Base-by-base conservation (phyloP, 2,113 vertebrate species). In the Hyaena hyaena region DNA sequence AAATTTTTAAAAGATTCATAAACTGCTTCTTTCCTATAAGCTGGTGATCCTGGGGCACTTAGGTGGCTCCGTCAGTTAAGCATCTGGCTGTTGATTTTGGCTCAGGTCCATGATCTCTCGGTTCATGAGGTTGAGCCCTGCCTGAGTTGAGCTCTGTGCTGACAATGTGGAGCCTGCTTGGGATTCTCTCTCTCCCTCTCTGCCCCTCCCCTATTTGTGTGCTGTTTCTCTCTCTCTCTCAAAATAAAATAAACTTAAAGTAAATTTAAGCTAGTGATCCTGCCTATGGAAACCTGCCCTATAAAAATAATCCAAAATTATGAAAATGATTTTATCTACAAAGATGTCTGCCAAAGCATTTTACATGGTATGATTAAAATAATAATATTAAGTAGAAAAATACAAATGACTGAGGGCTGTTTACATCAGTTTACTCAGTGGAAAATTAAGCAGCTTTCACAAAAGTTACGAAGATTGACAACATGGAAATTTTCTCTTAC, bases 271-370 rank as follows among this genome's bases (percentile, higher is more conserved):
- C 66, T 35, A 93, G 28, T 86, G 81, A 76, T 63, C 53, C 55
- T 79, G 63, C n/a, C 61, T 68, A n/a, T 16, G 33, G 33, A 92
- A 55, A 93, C 63, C 28, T 82, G 50, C 31, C 65, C 68, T 71
- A 86, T 39, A 84, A 89, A 90, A 82, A 82, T 71, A 87, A 86
- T 23, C 15, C 31, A 77, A 88, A 92, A 94, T 80, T 19, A 92
- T n/a, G 45, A 88, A 84, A 39, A 80, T 9, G 12, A 53, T 9
- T 63, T 86, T 39, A 73, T 68, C 68, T 65, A 84, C 8, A 63
- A 61, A 93, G 81, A 26, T 43, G 33, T 66, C 43, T 35, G 24
- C 31, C 28, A 73, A 45, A 88, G 8, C 17, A 63, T 24, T 87
- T 69, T 48, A 53, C 4, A 61, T 7, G 15, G 81, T 5, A 53